Conservation (phyloP, 2,113 vertebrate genomes). For the Eublepharis macularius region DNA sequence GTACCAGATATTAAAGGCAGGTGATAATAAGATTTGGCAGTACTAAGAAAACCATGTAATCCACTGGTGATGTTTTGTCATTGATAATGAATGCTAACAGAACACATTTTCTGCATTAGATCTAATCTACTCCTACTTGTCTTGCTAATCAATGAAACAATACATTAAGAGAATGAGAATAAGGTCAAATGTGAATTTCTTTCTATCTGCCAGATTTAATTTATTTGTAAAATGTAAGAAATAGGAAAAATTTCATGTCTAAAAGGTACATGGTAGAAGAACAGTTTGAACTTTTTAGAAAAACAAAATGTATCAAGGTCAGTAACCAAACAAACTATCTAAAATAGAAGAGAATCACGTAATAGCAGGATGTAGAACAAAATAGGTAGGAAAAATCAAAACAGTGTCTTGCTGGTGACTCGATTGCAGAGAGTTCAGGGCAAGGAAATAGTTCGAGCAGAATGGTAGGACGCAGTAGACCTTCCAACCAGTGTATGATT, state of each 20-base stretch:
- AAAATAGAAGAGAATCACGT: not conserved
- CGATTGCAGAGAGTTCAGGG: not conserved
- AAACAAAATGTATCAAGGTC: not conserved
- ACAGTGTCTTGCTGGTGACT: not conserved
- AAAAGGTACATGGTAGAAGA: not conserved
- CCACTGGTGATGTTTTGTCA: not conserved
- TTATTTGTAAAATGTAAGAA: not conserved
- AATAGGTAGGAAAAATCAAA: not conserved
- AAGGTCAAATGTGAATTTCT: not conserved
- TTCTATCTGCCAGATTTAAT: not conserved
- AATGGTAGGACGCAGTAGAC: not conserved
- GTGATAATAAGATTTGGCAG: slow-evolving; percentile 7
- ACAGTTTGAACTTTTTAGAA: not conserved
- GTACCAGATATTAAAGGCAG: not conserved
- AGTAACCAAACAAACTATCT: not conserved
- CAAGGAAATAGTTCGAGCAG: not conserved
- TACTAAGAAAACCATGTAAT: not conserved
- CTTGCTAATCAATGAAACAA: not conserved
- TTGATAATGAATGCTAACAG: not conserved
- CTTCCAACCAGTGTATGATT: not conserved
- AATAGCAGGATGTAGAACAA: not conserved
- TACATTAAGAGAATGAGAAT: not conserved
- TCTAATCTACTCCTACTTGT: not conserved
- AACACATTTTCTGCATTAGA: slow-evolving; percentile 2
- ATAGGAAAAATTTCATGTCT: not conserved